phyloP scores from a whole-genome alignment of 2,888 invertebrate genomes.

The Pecten maximus region DNA sequence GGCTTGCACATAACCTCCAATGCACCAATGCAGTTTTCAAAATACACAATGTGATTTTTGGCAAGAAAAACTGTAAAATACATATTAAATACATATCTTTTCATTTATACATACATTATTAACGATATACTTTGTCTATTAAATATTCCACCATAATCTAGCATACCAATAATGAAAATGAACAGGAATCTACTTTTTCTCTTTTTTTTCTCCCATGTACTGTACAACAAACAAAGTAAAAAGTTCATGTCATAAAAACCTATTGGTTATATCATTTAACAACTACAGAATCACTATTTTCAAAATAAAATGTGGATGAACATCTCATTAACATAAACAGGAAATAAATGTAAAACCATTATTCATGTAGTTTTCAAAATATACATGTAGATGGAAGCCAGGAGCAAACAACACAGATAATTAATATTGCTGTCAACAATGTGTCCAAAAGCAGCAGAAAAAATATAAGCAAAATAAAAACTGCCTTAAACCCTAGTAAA shows the following conservation, averaged over 20 bases:
- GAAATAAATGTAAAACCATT: background rate
- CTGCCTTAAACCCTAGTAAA: background rate
- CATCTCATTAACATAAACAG: background rate
- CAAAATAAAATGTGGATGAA: background rate
- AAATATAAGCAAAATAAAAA: background rate
- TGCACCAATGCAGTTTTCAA: slow-evolving; percentile 33
- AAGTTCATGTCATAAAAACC: background rate
- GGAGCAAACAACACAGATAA: background rate
- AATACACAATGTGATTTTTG: background rate
- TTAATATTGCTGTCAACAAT: background rate
- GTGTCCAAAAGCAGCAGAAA: slow-evolving; percentile 10
- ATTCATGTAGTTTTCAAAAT: background rate
- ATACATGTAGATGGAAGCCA: background rate
- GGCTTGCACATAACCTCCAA: background rate
- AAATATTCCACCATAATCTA: background rate
- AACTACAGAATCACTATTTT: background rate
- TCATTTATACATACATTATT: slow-evolving; percentile 3
- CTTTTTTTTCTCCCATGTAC: background rate
- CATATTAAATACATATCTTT: slow-evolving; percentile 7
- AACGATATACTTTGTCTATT: background rate
- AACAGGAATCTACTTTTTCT: background rate
- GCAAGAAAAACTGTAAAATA: background rate
- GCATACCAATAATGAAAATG: background rate
- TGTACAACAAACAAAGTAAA: background rate
- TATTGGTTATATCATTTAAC: background rate